Evolutionary conservation across 2,888 invertebrate genomes (phyloP).

Genomic region (Pyrocoelia pectoralis): DNA sequence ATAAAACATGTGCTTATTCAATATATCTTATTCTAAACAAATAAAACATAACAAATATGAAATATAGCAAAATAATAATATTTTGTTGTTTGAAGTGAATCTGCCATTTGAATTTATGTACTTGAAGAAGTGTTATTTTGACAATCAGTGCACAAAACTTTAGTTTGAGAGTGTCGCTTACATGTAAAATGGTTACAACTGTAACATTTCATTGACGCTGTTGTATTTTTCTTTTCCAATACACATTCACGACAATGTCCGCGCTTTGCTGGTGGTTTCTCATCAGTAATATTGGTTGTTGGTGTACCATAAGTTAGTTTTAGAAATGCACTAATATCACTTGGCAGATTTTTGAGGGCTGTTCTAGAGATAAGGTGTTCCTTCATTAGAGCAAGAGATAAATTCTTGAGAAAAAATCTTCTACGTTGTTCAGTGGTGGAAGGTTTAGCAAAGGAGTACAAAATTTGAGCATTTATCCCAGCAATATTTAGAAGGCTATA

Average conservation of each 20-base stretch:
- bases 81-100: no score
- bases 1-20: no score
- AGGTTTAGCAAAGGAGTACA: neutral
- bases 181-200: conserved; percentile 22
- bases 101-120: no score
- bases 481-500: conserved; percentile 9
- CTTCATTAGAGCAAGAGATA: neutral
- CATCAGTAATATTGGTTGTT: neutral
- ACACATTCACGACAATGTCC: conserved; percentile 29
- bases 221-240: conserved; percentile 26
- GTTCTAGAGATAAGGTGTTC: conserved; percentile 29
- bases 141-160: no score
- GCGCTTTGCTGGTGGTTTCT: conserved; percentile 19
- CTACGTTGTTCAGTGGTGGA: no score
- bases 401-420: conserved; percentile 38
- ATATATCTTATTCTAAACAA: no score
- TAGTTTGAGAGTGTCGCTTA: neutral
- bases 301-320: conserved; percentile 30
- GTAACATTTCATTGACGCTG: conserved; percentile 33
- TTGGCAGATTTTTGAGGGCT: conserved; percentile 32
- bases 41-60: no score
- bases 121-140: no score
- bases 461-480: neutral
- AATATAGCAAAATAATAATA: no score
- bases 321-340: conserved; percentile 36